Evolutionary conservation across 2,888 invertebrate species (phyloP), one percentile per base, ranked within the genome.

Genomic region (Epistrophe grossulariae): DNA sequence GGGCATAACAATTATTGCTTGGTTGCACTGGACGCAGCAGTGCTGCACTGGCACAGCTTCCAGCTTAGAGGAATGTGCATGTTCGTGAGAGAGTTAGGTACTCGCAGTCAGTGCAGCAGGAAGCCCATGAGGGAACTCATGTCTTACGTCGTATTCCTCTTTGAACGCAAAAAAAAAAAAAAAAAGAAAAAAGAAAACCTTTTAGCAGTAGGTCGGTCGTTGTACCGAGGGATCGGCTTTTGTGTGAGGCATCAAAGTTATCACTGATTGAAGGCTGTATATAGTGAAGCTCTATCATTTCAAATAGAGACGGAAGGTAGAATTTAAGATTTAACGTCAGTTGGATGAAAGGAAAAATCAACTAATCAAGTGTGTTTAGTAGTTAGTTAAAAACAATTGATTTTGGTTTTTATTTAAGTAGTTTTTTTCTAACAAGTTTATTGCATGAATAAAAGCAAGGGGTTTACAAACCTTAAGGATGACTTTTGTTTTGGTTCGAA

Each of bases 1-100:
- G 72, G 84, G 80, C 80, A 80, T 77, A 80, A 84, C 84, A 84
- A 84, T 84, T 84, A 84, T 84, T 77, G 80, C 77, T 19, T 60
- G 38, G 50, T 7, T 50, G 66, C 17, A 48, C 71, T 76, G 45
- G 77, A 57, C 45, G 40, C 52, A 60, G 71, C 48, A 17, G 35
- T 31, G 24, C 24, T 31, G 24, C 24, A 24, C 24, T 24, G 31
- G 31, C 28, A 43, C 31, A 45, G 79, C 74, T 80, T 76, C 71
- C 59, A 84, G 68, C 79, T 38, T 7, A 64, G 64, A 71, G 77
- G 77, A 84, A 80, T 79, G 62, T 82, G 57, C 40, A 71, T 78
- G 19, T 80, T 80, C 77, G 80, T 80, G 72, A 84, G 77, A 77
- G 76, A 60, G 50, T 68, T 24, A 52, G 15, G 5, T 40, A 24